Base-by-base conservation (phyloP, 2,113 vertebrate genomes). In the Cacatua alba region DNA sequence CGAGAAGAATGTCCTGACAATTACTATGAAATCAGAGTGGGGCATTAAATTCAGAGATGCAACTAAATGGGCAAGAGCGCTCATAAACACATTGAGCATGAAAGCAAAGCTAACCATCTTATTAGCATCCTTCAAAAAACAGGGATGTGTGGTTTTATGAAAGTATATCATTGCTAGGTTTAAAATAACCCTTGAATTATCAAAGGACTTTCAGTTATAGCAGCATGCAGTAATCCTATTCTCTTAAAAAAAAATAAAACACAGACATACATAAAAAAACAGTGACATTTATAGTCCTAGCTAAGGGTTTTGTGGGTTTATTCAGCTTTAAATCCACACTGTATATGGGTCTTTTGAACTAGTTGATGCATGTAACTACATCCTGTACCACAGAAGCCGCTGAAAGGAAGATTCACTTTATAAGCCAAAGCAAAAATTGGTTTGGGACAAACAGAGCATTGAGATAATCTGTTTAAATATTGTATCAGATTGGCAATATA, bases 391-490 rank as follows among this genome's bases (percentile, higher is more conserved):
- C 86, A 97, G 89, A 90, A 94, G 81, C 91, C 74, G 4, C 92
- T 91, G 81, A 96, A 82, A 95, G 72, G 83, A 86, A 96, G 84
- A 97, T 90, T 90, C 91, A 68, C 82, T 96, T 93, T 91, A 96
- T n/a, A 95, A 82, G 69, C 67, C 85, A 95, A 93, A 91, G 84
- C 51, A 95, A 92, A 96, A 97, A 96, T 79, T 94, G 89, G 80
- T 94, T 84, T 96, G 87, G 94, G 94, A 89, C 88, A 95, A 94
- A 90, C 63, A 88, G 76, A 94, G 87, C 81, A 94, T 60, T 78
- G 90, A 96, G 79, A 92, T 95, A 96, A 97, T 92, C 76, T 95
- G 53, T 92, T 92, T 97, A 96, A 93, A 96, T 96, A 92, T 88
- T 90, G 72, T 96, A 91, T 90, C 82, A 93, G 86, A 94, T 93